A percentile compares a stretch with the other conserved stretches of the same genome.
Conservation (phyloP, 2,888 invertebrate species). For the Pyrocoelia pectoralis region DNA sequence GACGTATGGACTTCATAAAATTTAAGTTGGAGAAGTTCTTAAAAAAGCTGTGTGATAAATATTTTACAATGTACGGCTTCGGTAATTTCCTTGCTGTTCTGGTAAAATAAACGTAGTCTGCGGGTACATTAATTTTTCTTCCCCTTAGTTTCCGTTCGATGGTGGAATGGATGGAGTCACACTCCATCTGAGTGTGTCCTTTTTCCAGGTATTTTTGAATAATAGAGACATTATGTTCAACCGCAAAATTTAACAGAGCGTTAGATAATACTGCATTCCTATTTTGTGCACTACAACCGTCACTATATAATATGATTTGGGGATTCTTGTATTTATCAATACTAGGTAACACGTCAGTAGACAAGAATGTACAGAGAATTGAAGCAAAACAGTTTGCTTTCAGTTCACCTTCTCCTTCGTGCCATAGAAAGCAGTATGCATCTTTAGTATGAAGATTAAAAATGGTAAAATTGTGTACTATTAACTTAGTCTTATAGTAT, state of each 20-base stretch:
- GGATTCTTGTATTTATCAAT: neutral
- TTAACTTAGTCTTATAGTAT: slow-evolving; percentile 10
- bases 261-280: slow-evolving; percentile 36
- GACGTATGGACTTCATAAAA: slow-evolving; percentile 9
- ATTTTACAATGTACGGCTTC: slow-evolving; percentile 28
- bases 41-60: slow-evolving; percentile 33
- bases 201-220: slow-evolving; percentile 35
- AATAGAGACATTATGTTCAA: slow-evolving; percentile 11
- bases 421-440: neutral
- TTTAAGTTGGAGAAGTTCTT: slow-evolving; percentile 26
- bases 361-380: neutral
- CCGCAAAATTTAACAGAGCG: slow-evolving; percentile 30
- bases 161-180: too few species aligned
- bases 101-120: slow-evolving; percentile 30
- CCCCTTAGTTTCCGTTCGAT: slow-evolving; percentile 39
- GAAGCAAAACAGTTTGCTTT: neutral
- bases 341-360: neutral
- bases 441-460: slow-evolving; percentile 10
- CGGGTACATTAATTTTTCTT: slow-evolving; percentile 33
- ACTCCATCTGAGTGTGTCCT: slow-evolving; percentile 42
- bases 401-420: slow-evolving; percentile 1
- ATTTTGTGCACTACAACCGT: slow-evolving; percentile 42
- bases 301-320: slow-evolving; percentile 35
- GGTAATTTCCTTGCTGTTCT: slow-evolving; percentile 29
- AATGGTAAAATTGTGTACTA: too few species aligned